Evolutionary conservation across 2,797 vertebrate species (phyloP), one percentile per base, ranked within the genome.

Genomic region (Luscinia megarhynchos): DNA sequence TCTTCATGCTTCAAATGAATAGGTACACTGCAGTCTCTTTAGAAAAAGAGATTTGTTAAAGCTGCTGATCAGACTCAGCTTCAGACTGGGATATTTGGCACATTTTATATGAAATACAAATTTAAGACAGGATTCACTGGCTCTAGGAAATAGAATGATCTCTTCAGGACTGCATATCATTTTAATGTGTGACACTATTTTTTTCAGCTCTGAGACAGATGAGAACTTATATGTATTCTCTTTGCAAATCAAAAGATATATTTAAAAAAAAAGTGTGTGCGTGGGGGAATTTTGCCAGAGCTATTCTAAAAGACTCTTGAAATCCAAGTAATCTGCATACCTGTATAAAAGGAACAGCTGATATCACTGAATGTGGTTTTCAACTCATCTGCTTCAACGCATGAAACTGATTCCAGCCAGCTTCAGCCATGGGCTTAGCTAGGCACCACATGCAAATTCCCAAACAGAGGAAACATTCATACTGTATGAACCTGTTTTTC

Each of bases 301-400:
- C 24, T 89, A 11, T 83, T 94, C 41, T 89, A 74, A 50, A 50
- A 50, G 48, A n/a, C 24, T 58, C 27, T n/a, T 78, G 58, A 78
- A 87, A 87, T 92, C 69, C 66, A 93, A 77, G 30, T 81, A 58
- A 77, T 91, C 87, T 92, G 34, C 67, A 78, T 87, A 96, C 94
- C 91, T 96, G 93, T 88, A 74, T 74, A 81, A 92, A 95, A 75
- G 50, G 57, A 91, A 83, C 87, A 89, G 75, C 41, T 92, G 91
- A 93, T 83, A 75, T 16, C 14, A 72, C 0, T 84, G 36, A 94
- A 91, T 66, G 26, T 3, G 5, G 59, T 95, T 93, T 91, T 87
- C 84, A 87, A 54, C 53, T 80, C 13, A 1, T 77, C 38, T 87
- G 34, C 16, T 5, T 87, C 61, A 80, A 61, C 9, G 7, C 38